Evolutionary conservation across 2,888 invertebrate species (phyloP).

Genomic region (Hetaerina titia): DNA sequence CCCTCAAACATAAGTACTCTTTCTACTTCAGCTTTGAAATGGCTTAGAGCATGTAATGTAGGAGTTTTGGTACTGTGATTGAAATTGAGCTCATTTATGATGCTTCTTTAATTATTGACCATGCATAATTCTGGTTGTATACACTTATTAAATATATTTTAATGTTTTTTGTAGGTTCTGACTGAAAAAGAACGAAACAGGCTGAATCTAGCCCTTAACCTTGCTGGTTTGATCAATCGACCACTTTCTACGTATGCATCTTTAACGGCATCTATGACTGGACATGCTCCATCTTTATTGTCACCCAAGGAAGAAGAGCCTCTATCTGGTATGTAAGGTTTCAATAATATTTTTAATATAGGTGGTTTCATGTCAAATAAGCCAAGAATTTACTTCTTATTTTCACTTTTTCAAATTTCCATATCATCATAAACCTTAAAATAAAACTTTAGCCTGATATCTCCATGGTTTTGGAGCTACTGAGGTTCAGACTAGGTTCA

Average conservation of each 20-base stretch:
- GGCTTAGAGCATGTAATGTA: too few relatives aligned
- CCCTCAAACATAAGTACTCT: too few relatives aligned
- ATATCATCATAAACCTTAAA: too few relatives aligned
- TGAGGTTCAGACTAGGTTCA: too few relatives aligned
- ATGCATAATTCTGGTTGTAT: neutral
- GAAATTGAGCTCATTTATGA: neutral
- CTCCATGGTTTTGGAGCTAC: too few relatives aligned
- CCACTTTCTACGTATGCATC: constrained; percentile 83
- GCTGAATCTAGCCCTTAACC: constrained; percentile 83
- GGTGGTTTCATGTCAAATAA: too few relatives aligned
- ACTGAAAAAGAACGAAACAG: constrained; percentile 85
- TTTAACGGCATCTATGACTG: constrained; percentile 68
- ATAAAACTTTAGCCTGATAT: too few relatives aligned
- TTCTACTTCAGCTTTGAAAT: too few relatives aligned
- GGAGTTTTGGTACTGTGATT: neutral
- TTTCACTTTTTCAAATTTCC: too few relatives aligned
- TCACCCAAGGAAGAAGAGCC: constrained; percentile 85
- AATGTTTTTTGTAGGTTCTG: neutral
- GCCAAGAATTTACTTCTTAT: too few relatives aligned
- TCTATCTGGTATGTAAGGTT: constrained; percentile 81
- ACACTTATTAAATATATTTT: neutral
- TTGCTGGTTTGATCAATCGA: constrained; percentile 87
- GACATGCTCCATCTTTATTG: constrained; percentile 78
- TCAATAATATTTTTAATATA: neutral
- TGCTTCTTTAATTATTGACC: neutral